A percentile compares a stretch with the other conserved stretches of the same genome.
phyloP scores from a whole-genome alignment of 2,888 invertebrate species.

The Drosophila emarginata region DNA sequence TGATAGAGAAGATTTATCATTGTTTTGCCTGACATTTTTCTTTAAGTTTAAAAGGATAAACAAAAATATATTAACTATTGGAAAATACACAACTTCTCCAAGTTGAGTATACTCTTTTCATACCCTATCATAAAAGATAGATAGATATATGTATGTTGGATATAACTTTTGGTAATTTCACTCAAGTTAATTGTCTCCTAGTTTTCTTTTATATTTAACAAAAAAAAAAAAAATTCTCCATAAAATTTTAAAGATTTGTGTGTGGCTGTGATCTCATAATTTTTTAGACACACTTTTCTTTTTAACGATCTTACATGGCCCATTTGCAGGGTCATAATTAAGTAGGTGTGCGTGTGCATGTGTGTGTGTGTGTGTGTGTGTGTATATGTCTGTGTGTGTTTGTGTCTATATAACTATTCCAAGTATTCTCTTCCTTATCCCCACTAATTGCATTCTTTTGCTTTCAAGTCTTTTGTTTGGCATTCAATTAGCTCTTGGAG shows the following conservation, averaged over 20 bases:
- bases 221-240: conserved; percentile 16
- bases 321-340: conserved; percentile 35
- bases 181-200: conserved; percentile 32
- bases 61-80: no score
- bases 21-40: no score
- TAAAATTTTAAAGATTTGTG: conserved; percentile 20
- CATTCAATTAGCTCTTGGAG: conserved; percentile 12
- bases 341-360: background rate
- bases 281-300: conserved; percentile 38
- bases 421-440: conserved; percentile 33
- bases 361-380: conserved; percentile 6
- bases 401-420: conserved; percentile 39
- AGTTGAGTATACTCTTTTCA: background rate
- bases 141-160: background rate
- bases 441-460: conserved; percentile 57
- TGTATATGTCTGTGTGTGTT: no score
- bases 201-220: conserved; percentile 20
- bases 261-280: conserved; percentile 58
- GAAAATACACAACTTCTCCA: no score
- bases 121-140: background rate
- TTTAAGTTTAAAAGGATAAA: no score
- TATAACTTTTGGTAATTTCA: conserved; percentile 3
- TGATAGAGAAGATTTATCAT: no score
- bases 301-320: conserved; percentile 26
- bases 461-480: conserved; percentile 17